Percentiles rank a stretch among this genome's conserved stretches.
phyloP scores from a whole-genome alignment of 2,888 invertebrate genomes.

The Digitonthophagus gazella region DNA sequence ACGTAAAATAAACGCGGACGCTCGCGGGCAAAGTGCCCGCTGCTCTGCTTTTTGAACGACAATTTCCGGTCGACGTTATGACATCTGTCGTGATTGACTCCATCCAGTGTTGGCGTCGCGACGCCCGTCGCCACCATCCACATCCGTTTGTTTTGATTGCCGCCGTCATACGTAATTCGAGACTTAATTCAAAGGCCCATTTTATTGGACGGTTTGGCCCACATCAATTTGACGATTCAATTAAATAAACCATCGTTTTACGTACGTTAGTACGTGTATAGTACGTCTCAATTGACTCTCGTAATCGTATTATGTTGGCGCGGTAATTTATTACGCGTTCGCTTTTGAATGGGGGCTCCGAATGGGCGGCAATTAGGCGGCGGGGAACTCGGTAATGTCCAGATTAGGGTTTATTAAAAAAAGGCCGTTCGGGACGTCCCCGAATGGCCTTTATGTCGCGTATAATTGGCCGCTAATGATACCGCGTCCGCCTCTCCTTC shows the following conservation, averaged over 20 bases:
- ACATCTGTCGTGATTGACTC: constrained; percentile 43
- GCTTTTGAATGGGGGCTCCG: neutral
- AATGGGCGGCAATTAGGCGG: neutral
- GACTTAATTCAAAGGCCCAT: neutral
- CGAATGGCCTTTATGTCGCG: neutral
- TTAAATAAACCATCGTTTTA: neutral
- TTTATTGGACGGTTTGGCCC: neutral
- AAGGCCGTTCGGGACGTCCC: neutral
- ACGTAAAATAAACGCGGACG: neutral
- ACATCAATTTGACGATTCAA: neutral
- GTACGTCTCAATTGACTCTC: neutral
- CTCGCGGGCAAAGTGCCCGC: constrained; percentile 28
- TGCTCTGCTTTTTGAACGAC: constrained; percentile 43
- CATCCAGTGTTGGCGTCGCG: constrained; percentile 36
- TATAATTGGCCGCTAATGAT: neutral
- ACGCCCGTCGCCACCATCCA: constrained; percentile 20
- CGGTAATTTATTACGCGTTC: neutral
- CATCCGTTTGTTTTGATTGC: constrained; percentile 45
- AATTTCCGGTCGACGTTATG: constrained; percentile 46
- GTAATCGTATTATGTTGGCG: neutral
- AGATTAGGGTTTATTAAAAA: neutral
- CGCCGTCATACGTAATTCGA: constrained; percentile 30
- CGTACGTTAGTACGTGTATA: no score
- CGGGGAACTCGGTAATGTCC: neutral
- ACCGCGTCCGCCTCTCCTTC: neutral